Evolutionary conservation across 2,113 vertebrate species (phyloP), one percentile per base, ranked within the genome.

Genomic region (Theropithecus gelada): DNA sequence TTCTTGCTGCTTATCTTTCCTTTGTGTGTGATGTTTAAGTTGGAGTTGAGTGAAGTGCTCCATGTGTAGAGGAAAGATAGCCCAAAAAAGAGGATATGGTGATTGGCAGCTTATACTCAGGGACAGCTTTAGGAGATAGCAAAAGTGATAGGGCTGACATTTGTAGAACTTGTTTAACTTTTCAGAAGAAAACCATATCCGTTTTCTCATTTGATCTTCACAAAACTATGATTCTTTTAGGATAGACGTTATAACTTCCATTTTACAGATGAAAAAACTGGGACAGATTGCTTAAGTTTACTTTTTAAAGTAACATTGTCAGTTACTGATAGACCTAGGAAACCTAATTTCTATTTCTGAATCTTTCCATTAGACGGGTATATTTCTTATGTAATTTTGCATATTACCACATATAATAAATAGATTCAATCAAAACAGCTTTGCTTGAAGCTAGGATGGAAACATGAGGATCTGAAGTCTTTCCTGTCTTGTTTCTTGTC

Each of bases 1-100:
- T 97, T 82, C 96, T 89, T 88, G 68, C 95, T 55, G 97, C 97
- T 97, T 98, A 97, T 97, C 97, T 97, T 80, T 82, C 52, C 88
- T 97, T 98, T 97, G 94, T 97, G 81, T 94, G 85, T 90, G 84
- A 82, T 80, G 93, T 97, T 96, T 97, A 87, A 96, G 97, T 93
- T 94, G 94, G 73, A 97, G 88, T 80, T 86, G 82, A 96, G 90
- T 79, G 88, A 96, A 97, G 85, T 87, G 88, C 88, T 97, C 87
- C 97, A 96, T 94, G 90, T 97, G 97, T 95, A 86, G 72, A 88
- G 70, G 80, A 79, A 96, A 97, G 98, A 98, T 97, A 98, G 95
- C 66, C 84, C 57, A 32, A 93, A 86, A 76, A 79, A 92, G 55
- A 90, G 90, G 64, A 84, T 72, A 18, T 96, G 90, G 68, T 96